Evolutionary conservation across 2,113 vertebrate species (phyloP), one percentile per base, ranked within the genome.

Genomic region (Actenoides lindsayi): DNA sequence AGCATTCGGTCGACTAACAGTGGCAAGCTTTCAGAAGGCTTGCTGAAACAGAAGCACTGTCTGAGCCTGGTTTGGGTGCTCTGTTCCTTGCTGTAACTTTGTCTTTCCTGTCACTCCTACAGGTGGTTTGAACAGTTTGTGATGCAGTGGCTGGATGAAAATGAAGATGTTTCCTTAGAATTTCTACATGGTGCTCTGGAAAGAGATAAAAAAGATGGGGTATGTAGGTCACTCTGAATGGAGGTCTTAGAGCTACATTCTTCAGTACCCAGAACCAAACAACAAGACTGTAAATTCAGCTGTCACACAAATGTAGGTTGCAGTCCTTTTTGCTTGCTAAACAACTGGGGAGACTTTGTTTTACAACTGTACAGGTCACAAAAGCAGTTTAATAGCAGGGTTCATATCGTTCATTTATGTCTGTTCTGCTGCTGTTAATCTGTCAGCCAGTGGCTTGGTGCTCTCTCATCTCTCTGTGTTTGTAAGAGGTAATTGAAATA

Each of bases 51-150:
- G 28, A 50, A 30, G 5, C 11, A 5, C 24, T 64, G 28, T 25
- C 39, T 67, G 68, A 39, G 30, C 64, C 17, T 31, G 6, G 1
- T 28, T 87, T 24, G 21, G 30, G 18, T 60, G 10, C 33, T 59
- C 25, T 24, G 3, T 44, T 78, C 53, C 62, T 41, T 84, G 6
- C 39, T 78, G 37, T 95, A 76, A 90, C 16, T 30, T 37, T 82
- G 18, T 5, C 59, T 89, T 57, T 95, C 24, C 56, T 95, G 9
- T 70, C 56, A 62, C 82, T 74, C 19, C 23, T 94, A 16, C 94
- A 99, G 99, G 64, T 99, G 99, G 99, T 99, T 99, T 97, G 97
- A 99, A 79, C 99, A 99, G 92, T 99, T 99, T 96, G 99, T 99
- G 91, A 98, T 99, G n/a, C 99, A 99, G 92, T 99, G 99, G 99